Conservation (phyloP, 2,888 invertebrate species). For the Eustalomyia histrio region DNA sequence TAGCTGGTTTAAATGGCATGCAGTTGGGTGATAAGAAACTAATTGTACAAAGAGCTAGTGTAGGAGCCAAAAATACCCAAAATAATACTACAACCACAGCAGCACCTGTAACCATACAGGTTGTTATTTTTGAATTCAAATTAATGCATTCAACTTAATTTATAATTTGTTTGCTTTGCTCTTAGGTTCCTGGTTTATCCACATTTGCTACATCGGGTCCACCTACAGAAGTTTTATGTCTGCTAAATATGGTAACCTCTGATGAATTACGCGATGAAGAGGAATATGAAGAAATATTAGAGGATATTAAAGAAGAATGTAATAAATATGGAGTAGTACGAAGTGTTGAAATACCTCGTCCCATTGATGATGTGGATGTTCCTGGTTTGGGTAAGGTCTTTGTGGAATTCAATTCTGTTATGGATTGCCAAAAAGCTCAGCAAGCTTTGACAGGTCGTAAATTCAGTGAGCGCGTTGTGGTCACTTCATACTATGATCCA, state of each 20-base stretch:
- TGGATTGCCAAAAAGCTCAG: slow-evolving; percentile 98
- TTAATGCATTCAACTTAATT: background rate
- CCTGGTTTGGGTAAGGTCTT: slow-evolving; percentile 98
- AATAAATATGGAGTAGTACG: slow-evolving; percentile 97
- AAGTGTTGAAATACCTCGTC: slow-evolving; percentile 96
- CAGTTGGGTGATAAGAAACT: slow-evolving; percentile 98
- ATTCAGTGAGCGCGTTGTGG: slow-evolving; percentile 97
- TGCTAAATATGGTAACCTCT: slow-evolving; percentile 98
- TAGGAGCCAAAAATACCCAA: slow-evolving; percentile 95
- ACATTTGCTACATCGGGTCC: slow-evolving; percentile 92
- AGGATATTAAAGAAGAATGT: slow-evolving; percentile 98
- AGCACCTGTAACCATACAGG: slow-evolving; percentile 93
- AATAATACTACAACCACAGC: slow-evolving; percentile 78
- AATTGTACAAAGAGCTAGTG: slow-evolving; percentile 97
- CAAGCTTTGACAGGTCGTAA: slow-evolving; percentile 97
- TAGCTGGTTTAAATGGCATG: slow-evolving; percentile 98
- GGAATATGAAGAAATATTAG: slow-evolving; percentile 98
- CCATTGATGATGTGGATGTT: slow-evolving; percentile 96
- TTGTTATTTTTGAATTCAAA: slow-evolving; percentile 11
- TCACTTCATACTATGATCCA: slow-evolving; percentile 98
- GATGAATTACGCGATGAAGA: slow-evolving; percentile 97
- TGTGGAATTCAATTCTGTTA: slow-evolving; percentile 96
- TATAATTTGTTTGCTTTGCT: background rate
- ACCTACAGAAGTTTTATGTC: slow-evolving; percentile 94
- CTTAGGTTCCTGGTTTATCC: slow-evolving; percentile 88